phyloP scores from a whole-genome alignment of 2,888 invertebrate species.

The Cyrtodaria siliqua region DNA sequence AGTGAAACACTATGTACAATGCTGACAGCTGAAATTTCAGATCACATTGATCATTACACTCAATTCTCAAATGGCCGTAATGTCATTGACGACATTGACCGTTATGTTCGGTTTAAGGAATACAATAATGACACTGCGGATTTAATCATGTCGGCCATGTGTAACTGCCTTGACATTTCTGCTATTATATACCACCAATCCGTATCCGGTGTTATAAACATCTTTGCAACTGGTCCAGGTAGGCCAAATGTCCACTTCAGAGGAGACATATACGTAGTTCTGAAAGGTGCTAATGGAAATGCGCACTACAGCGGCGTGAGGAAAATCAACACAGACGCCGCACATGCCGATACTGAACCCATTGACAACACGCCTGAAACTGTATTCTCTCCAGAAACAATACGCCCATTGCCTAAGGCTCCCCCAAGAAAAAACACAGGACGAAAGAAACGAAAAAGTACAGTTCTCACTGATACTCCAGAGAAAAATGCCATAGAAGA shows the following conservation, averaged over 20 bases:
- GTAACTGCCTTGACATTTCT: constrained; percentile 39
- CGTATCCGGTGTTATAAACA: constrained; percentile 22
- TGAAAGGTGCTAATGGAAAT: constrained; percentile 32
- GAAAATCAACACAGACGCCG: constrained; percentile 21
- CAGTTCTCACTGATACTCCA: constrained; percentile 49
- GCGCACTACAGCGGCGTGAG: constrained; percentile 44
- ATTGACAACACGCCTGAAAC: constrained; percentile 13
- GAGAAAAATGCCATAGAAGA: constrained; percentile 42
- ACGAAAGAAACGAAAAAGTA: constrained; percentile 38
- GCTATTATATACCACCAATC: constrained; percentile 28
- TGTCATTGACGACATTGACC: constrained; percentile 30
- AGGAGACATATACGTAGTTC: constrained; percentile 44
- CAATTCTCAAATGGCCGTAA: constrained; percentile 38
- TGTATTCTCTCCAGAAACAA: constrained; percentile 34
- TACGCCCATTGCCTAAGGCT: constrained; percentile 46
- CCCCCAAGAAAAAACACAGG: constrained; percentile 33
- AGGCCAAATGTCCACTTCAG: constrained; percentile 29
- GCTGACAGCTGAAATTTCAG: constrained; percentile 26
- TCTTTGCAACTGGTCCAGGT: constrained; percentile 40
- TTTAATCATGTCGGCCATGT: constrained; percentile 31
- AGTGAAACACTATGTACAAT: constrained; percentile 33
- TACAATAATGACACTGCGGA: constrained; percentile 42
- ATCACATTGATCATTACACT: constrained; percentile 29
- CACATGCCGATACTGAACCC: constrained; percentile 2
- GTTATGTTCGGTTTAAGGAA: constrained; percentile 40